Conservation (phyloP, 1,140 invertebrate genomes). For the Nautilus pompilius region DNA sequence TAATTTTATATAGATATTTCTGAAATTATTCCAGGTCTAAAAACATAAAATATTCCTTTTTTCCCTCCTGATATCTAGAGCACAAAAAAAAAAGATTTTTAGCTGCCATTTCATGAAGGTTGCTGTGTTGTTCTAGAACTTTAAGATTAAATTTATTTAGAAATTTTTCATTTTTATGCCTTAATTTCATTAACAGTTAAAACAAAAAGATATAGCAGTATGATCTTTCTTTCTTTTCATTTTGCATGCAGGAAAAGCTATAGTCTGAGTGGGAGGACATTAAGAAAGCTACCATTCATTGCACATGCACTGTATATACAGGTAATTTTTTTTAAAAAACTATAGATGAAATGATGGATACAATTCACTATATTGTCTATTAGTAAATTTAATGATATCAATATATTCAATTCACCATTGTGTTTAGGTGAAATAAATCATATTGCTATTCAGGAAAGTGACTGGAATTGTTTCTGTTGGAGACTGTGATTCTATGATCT, state of each 20-base stretch:
- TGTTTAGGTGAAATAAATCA: not conserved
- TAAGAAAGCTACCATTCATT: conserved; percentile 85
- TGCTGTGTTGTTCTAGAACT: not conserved
- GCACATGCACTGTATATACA: conserved; percentile 59
- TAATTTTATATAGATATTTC: not conserved
- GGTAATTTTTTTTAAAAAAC: conserved; percentile 25
- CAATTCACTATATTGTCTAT: not conserved
- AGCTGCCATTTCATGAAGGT: not conserved
- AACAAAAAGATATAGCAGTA: not conserved
- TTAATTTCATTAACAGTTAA: not conserved
- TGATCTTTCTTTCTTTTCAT: conserved; percentile 18
- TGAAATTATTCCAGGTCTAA: too few species aligned
- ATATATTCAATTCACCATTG: not conserved
- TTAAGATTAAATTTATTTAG: not conserved
- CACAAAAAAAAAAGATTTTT: not conserved
- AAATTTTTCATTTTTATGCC: not conserved
- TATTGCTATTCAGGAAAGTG: not conserved
- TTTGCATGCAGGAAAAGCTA: conserved; percentile 61
- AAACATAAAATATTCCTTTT: too few species aligned
- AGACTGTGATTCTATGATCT: not conserved
- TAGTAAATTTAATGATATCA: not conserved
- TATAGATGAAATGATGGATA: not conserved
- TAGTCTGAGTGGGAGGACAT: conserved; percentile 77
- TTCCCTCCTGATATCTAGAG: not conserved
- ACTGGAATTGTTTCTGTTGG: not conserved